Evolutionary conservation across 2,113 vertebrate species (phyloP), one percentile per base, ranked within the genome.

Genomic region (Ranitomeya imitator): DNA sequence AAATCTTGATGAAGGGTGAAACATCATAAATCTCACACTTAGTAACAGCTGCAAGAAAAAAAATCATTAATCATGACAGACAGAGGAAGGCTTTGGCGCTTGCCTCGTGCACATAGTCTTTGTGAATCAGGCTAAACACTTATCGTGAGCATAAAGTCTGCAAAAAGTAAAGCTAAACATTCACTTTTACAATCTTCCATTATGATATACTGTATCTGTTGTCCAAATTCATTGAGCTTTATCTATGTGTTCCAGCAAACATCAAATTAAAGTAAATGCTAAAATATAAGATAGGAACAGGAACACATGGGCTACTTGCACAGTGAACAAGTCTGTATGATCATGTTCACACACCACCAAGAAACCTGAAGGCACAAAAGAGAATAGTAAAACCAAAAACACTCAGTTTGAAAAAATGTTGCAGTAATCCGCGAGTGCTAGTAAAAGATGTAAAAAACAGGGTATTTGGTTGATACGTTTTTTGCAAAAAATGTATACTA

Each of bases 1-100:
- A 71, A 85, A 71, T 85, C 65, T 61, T 85, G 54, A 54, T 71
- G 63, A 61, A 85, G 65, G 55, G 55, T 71, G 65, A 85, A 85
- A 55, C 65, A 55, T 85, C 21, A 55, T 71, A 85, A 71, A 85
- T 85, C 83, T 73, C 65, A 71, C 83, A 85, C 63, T 71, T 55
- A 55, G 83, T 31, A 71, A 85, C 83, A 85, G 63, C 63, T 84
- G 63, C 63, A 84, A 23, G 82, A 69, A 54, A 85, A 85, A 18
- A 69, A 21, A 4, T 71, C 19, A 71, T 85, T 18, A 85, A 85
- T 85, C 83, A 85, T 55, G 51, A 8, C 51, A 57, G 65, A 71
- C 65, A 71, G 37, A 54, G 65, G 31, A 83, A 65, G 61, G 19
- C 10, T 52, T 67, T 71, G 65, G 65, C 67, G 52, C 57, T 73